These are phyloP conservation scores for Schrankia costaestrigalis DNA, from an alignment of 2,888 invertebrate species.

Conservation along the genomic window DNA sequence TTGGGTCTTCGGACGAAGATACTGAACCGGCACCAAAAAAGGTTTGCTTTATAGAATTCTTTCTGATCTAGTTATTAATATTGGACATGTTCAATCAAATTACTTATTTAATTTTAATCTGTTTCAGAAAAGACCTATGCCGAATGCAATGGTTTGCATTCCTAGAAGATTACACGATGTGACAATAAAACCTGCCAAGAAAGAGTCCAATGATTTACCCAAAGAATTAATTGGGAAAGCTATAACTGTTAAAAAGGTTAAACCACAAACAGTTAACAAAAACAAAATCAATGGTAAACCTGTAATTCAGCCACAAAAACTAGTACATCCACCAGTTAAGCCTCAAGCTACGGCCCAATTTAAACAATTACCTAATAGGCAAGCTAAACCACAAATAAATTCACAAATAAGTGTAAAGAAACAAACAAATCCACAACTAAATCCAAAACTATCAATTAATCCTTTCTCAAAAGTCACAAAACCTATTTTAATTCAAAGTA, in stretches of 20 bases:
- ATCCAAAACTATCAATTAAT: slow-evolving; percentile 20
- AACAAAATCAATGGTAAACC: slow-evolving; percentile 4
- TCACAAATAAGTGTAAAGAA: too few relatives aligned
- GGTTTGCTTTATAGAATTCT: too few relatives aligned
- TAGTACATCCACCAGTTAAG: too few relatives aligned
- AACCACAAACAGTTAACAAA: slow-evolving; percentile 1
- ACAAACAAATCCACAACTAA: slow-evolving; percentile 2
- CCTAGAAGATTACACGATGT: slow-evolving; percentile 51
- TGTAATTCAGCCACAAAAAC: too few relatives aligned
- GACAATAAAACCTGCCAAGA: slow-evolving; percentile 49
- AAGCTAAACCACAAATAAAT: too few relatives aligned
- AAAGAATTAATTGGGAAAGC: slow-evolving; percentile 32
- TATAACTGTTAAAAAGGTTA: slow-evolving; percentile 39
- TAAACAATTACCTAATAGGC: too few relatives aligned
- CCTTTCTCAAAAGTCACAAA: slow-evolving; percentile 26
- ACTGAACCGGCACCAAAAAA: slow-evolving; percentile 61
- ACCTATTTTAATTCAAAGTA: too few relatives aligned
- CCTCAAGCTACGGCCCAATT: too few relatives aligned
- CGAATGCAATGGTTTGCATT: slow-evolving; percentile 70
- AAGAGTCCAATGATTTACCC: slow-evolving; percentile 11
- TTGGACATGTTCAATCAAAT: too few relatives aligned
- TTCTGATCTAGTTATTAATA: not conserved
- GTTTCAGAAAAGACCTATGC: slow-evolving; percentile 56
- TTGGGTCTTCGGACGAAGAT: slow-evolving; percentile 74
- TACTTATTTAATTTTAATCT: slow-evolving; percentile 6